Conservation (phyloP, 1,140 invertebrate species). For the Mactra quadrangularis region DNA sequence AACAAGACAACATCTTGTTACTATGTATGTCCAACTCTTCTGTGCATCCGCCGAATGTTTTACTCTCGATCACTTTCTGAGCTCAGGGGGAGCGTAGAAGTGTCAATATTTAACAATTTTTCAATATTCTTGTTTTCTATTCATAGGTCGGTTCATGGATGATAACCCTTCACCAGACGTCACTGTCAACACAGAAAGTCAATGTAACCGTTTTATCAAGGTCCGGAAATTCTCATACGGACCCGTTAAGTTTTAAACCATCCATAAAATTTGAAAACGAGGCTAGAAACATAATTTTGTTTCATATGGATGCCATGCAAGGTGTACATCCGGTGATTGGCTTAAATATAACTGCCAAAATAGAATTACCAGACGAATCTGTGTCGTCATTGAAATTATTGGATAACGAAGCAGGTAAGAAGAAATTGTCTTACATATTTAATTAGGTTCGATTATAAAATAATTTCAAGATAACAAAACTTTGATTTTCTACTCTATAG, state of each 20-base stretch:
- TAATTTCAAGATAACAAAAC: too few species aligned
- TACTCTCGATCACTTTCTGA: too few species aligned
- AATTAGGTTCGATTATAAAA: background rate
- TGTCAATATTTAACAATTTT: too few species aligned
- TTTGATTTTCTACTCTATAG: background rate
- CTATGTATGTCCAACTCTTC: too few species aligned
- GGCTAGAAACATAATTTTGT: slow-evolving; percentile 66
- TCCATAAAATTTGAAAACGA: slow-evolving; percentile 57
- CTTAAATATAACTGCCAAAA: slow-evolving; percentile 76
- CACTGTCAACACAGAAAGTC: slow-evolving; percentile 19
- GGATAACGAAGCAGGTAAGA: slow-evolving; percentile 86
- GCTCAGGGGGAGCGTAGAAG: too few species aligned
- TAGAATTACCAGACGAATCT: slow-evolving; percentile 73
- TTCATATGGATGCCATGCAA: slow-evolving; percentile 78
- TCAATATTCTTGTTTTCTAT: too few species aligned
- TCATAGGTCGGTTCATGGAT: slow-evolving; percentile 55
- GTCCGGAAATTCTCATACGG: background rate
- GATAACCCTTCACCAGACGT: slow-evolving; percentile 27
- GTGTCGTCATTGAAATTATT: slow-evolving; percentile 81
- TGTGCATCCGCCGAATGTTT: too few species aligned
- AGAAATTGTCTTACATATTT: too few species aligned
- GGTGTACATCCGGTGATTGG: slow-evolving; percentile 75
- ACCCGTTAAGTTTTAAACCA: slow-evolving; percentile 8
- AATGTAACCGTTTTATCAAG: slow-evolving; percentile 46
- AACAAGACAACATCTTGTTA: too few species aligned